Percentiles rank a stretch among this genome's conserved stretches.
phyloP scores from a whole-genome alignment of 2,797 vertebrate genomes.

The Enteromius paludinosus region DNA sequence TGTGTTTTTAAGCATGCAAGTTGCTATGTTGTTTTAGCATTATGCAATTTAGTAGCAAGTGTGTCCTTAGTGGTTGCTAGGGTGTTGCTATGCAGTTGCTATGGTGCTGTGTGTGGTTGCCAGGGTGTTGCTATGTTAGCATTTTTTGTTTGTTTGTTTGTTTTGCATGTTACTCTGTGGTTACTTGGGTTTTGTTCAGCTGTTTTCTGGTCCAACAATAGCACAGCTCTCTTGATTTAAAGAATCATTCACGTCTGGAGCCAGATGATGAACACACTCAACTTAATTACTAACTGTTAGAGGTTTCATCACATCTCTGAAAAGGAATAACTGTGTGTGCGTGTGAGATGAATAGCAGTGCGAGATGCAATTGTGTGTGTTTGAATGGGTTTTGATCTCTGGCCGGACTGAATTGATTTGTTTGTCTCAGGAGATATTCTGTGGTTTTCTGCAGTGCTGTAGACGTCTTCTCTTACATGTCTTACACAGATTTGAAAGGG shows the following conservation, averaged over 20 bases:
- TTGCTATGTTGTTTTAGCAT: not conserved
- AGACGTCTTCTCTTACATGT: constrained; percentile 72
- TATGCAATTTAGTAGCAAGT: not conserved
- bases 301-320: not conserved
- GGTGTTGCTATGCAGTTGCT: not conserved
- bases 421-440: constrained; percentile 73
- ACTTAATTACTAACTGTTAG: not conserved
- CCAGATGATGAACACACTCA: not conserved
- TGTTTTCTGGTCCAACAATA: not conserved
- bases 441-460: constrained; percentile 73
- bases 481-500: constrained; percentile 38
- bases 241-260: not conserved
- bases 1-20: not conserved
- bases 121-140: not conserved
- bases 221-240: not conserved
- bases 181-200: no score
- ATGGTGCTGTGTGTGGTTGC: not conserved
- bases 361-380: constrained; percentile 8
- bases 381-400: constrained; percentile 64
- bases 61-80: not conserved
- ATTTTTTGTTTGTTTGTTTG: not conserved
- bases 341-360: not conserved
- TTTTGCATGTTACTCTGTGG: not conserved
- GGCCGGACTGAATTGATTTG: constrained; percentile 73
- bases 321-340: not conserved